phyloP scores from a whole-genome alignment of 2,113 vertebrate species.

The Rhagologus leucostigma region DNA sequence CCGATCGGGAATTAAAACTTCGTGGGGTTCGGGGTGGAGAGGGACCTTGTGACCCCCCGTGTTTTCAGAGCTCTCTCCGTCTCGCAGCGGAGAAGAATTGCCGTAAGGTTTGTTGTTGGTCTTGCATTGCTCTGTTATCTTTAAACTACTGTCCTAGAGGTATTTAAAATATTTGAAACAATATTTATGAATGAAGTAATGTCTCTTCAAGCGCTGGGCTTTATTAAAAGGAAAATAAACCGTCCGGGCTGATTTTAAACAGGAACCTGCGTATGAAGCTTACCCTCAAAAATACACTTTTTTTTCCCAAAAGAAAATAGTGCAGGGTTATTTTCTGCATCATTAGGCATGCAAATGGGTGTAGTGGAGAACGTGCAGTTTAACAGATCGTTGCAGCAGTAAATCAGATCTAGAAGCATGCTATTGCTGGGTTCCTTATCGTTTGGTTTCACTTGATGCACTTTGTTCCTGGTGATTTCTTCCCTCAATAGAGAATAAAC shows the following conservation, averaged over 20 bases:
- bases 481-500: background rate
- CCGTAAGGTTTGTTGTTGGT: background rate
- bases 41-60: background rate
- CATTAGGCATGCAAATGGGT: slow-evolving; percentile 54
- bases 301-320: background rate
- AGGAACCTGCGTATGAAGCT: slow-evolving; percentile 10
- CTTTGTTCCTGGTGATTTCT: slow-evolving; percentile 36
- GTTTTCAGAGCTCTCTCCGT: background rate
- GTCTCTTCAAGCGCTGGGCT: slow-evolving; percentile 46
- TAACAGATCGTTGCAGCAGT: slow-evolving; percentile 40
- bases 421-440: background rate
- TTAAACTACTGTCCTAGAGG: slow-evolving; percentile 57
- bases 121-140: slow-evolving; percentile 41
- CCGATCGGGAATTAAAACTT: background rate
- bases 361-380: slow-evolving; percentile 56
- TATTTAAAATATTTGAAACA: slow-evolving; percentile 62
- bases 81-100: slow-evolving; percentile 13
- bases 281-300: background rate
- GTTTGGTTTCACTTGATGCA: slow-evolving; percentile 27
- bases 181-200: slow-evolving; percentile 70
- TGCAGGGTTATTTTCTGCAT: slow-evolving; percentile 57
- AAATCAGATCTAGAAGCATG: background rate
- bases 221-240: slow-evolving; percentile 59
- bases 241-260: slow-evolving; percentile 7
- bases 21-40: background rate